phyloP scores from a whole-genome alignment of 2,797 vertebrate species.

The Esox masquinongy region DNA sequence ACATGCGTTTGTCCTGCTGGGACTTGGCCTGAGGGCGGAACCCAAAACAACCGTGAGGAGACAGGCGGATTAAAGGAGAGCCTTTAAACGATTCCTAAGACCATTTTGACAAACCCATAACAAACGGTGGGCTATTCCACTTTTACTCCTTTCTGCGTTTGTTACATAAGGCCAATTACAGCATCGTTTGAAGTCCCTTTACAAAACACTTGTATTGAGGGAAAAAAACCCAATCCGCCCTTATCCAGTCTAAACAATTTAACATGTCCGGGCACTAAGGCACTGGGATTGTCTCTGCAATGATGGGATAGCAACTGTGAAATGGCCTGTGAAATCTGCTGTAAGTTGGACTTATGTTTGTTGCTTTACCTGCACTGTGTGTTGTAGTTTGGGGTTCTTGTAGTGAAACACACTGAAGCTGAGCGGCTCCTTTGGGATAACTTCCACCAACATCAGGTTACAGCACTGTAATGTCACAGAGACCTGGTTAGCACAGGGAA shows the following conservation, averaged over 20 bases:
- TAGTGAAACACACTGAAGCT: conserved; percentile 99
- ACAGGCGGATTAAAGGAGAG: conserved; percentile 27
- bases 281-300: neutral
- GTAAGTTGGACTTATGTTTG: neutral
- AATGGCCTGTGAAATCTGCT: neutral
- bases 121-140: conserved; percentile 9
- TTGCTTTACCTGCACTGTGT: conserved; percentile 92
- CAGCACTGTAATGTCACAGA: conserved; percentile 80
- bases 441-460: conserved; percentile 97
- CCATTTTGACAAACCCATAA: conserved; percentile 32
- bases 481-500: neutral
- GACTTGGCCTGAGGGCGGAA: conserved; percentile 85
- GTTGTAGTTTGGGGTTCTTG: conserved; percentile 98
- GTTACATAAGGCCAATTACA: conserved; percentile 44
- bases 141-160: conserved; percentile 3
- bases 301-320: neutral
- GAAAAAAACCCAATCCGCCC: conserved; percentile 42
- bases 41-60: neutral
- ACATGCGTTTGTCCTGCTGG: conserved; percentile 94
- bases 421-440: conserved; percentile 95
- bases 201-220: conserved; percentile 42
- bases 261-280: conserved; percentile 57
- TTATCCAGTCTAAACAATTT: conserved; percentile 39
- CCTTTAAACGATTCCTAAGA: conserved; percentile 26
- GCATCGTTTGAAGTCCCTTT: conserved; percentile 26